Conservation (phyloP, 2,888 invertebrate species). For the Chrysodeixis includens region DNA sequence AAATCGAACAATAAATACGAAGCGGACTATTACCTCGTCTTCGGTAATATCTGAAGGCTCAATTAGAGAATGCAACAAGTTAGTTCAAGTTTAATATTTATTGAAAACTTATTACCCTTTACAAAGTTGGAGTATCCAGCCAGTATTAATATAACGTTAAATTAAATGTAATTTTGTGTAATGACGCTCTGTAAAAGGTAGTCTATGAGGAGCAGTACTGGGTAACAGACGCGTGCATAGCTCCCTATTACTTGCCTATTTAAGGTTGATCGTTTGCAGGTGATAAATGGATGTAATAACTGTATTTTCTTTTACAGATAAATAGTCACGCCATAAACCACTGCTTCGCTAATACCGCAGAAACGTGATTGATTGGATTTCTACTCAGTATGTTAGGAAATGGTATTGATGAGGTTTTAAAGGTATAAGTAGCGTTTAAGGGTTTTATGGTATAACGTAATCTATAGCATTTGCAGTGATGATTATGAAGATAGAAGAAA, state of each 20-base stretch:
- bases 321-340: constrained; percentile 37
- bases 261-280: constrained; percentile 49
- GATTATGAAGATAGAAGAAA: too few relatives aligned
- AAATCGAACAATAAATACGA: background rate
- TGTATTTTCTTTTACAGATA: constrained; percentile 53
- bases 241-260: constrained; percentile 48
- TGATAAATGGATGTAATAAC: constrained; percentile 54
- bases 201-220: constrained; percentile 12
- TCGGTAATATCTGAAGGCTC: background rate
- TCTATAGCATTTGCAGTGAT: too few relatives aligned
- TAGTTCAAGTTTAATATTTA: background rate
- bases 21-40: background rate
- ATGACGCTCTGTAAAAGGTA: constrained; percentile 40
- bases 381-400: constrained; percentile 14
- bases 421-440: background rate
- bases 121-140: constrained; percentile 12
- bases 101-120: background rate
- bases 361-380: constrained; percentile 34
- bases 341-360: constrained; percentile 21
- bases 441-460: background rate
- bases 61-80: too few relatives aligned
- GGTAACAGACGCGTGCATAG: constrained; percentile 22
- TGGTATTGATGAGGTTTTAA: constrained; percentile 8
- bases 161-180: constrained; percentile 35
- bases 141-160: constrained; percentile 21